Conservation (phyloP, 2,797 vertebrate genomes). For the Buphagus erythrorhynchus region DNA sequence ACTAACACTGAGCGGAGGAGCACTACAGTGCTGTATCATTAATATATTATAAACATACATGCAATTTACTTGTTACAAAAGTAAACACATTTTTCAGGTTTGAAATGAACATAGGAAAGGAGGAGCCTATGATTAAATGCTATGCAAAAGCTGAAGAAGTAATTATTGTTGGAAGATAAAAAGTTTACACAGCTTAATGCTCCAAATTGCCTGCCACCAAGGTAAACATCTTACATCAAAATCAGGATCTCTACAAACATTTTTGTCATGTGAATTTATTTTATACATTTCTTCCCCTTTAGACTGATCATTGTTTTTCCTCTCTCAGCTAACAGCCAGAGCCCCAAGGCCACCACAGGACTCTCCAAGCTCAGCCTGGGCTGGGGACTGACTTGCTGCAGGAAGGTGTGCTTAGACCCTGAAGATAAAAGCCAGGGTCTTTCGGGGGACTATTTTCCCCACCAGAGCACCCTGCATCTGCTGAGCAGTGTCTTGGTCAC, state of each 20-base stretch:
- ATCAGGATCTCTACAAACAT: neutral
- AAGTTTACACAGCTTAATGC: neutral
- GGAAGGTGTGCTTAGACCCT: neutral
- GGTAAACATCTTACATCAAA: neutral
- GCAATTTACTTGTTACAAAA: neutral
- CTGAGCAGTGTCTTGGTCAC: neutral
- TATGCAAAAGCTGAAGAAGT: neutral
- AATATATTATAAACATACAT: neutral
- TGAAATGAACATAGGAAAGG: slow-evolving; percentile 1
- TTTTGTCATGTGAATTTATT: neutral
- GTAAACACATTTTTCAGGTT: neutral
- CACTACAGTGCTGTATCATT: neutral
- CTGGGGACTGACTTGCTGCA: neutral
- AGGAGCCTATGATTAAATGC: neutral
- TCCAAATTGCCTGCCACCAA: neutral
- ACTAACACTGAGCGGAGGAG: neutral
- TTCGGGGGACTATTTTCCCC: neutral
- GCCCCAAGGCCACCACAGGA: neutral
- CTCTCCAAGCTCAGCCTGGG: rapidly evolving
- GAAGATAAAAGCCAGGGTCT: neutral
- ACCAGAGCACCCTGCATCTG: neutral
- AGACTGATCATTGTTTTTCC: neutral
- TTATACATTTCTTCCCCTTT: neutral
- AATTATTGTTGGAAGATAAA: neutral
- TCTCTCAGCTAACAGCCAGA: neutral